Conservation (phyloP, 2,113 vertebrate genomes). For the Regulus satrapa region DNA sequence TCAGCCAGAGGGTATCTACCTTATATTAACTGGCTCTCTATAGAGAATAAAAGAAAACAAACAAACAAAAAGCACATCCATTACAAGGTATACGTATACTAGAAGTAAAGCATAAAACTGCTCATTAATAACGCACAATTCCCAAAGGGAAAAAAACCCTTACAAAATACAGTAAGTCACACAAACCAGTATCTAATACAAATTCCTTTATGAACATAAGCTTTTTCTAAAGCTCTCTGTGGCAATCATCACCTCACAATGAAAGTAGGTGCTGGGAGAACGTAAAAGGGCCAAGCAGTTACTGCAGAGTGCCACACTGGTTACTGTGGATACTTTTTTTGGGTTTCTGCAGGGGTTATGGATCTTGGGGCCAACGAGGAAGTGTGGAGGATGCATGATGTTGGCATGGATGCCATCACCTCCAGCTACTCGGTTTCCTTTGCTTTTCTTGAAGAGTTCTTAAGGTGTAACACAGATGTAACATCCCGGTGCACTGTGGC, state of each 20-base stretch:
- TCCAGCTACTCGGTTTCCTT: background rate
- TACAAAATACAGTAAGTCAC: conserved; percentile 45
- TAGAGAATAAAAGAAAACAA: background rate
- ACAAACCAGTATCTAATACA: conserved; percentile 50
- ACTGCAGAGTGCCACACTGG: background rate
- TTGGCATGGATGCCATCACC: background rate
- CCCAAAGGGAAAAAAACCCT: conserved; percentile 63
- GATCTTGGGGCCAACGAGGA: background rate
- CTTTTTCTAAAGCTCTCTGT: conserved; percentile 27
- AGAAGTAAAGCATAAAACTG: conserved; percentile 66
- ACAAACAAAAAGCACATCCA: background rate
- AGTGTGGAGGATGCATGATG: background rate
- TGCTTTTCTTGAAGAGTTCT: background rate
- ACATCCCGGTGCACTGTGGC: background rate
- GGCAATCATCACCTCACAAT: conserved; percentile 7
- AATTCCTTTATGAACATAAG: conserved; percentile 30
- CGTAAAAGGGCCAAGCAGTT: background rate
- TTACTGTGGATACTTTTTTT: background rate
- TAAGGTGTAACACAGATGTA: background rate
- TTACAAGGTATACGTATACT: background rate
- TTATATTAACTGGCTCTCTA: background rate
- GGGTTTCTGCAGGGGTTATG: background rate
- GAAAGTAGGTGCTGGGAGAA: background rate
- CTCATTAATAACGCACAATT: conserved; percentile 54
- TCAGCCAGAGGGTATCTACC: conserved; percentile 1